These are phyloP conservation scores for Nicator chloris DNA, from an alignment of 2,113 vertebrate species.

Conservation along the genomic window DNA sequence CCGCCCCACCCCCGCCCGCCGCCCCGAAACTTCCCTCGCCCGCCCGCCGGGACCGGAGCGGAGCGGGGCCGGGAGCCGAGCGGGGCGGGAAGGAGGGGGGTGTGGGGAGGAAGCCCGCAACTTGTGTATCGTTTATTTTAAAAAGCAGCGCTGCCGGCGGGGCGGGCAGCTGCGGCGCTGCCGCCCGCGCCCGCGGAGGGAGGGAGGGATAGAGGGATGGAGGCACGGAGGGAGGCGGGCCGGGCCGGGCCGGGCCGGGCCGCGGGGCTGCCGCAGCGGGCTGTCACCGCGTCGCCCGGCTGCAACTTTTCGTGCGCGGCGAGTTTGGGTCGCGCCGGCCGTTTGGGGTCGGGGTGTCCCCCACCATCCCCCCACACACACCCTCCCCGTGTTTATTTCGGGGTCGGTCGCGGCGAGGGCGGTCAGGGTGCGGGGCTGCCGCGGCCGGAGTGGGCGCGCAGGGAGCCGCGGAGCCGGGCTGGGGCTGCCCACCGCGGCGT, in stretches of 20 bases:
- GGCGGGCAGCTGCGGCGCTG: not conserved
- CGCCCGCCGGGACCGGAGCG: not conserved
- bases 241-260: not conserved
- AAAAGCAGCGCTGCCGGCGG: not conserved
- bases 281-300: not conserved
- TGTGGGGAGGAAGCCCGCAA: not conserved
- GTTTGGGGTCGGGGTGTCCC: not conserved
- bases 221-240: not conserved
- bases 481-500: conserved; percentile 55
- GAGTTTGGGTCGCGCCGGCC: not conserved
- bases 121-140: not conserved
- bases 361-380: not conserved
- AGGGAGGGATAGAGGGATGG: not conserved
- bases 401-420: not conserved
- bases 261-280: not conserved
- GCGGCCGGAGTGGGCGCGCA: not conserved
- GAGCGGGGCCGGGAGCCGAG: not conserved
- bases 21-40: not conserved
- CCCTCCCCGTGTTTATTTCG: not conserved
- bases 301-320: conserved; percentile 61
- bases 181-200: not conserved
- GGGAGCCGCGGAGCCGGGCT: not conserved
- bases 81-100: not conserved
- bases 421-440: not conserved
- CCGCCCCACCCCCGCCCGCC: conserved; percentile 64